Conservation (phyloP, 2,113 vertebrate species). For the Festucalex cinctus region DNA sequence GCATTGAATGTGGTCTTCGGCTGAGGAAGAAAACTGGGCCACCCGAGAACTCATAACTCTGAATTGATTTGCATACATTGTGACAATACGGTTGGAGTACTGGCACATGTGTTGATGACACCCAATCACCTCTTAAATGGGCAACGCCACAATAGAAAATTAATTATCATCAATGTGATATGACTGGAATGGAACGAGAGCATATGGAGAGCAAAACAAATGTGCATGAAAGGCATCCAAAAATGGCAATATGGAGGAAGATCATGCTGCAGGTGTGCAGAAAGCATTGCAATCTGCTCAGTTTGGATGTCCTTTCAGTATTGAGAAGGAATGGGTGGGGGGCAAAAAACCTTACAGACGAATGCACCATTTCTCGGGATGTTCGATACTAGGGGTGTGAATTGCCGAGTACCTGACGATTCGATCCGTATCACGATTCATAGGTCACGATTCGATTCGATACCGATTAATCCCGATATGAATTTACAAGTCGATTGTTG, state of each 20-base stretch:
- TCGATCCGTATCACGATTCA: too few relatives aligned
- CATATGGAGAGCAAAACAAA: not conserved
- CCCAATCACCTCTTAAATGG: not conserved
- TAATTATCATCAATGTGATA: not conserved
- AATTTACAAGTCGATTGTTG: too few relatives aligned
- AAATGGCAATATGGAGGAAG: not conserved
- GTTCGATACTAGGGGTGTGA: too few relatives aligned
- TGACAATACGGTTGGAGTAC: not conserved
- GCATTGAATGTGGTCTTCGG: not conserved
- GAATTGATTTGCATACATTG: conserved; percentile 2
- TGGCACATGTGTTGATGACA: not conserved
- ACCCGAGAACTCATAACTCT: not conserved
- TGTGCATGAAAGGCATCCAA: not conserved
- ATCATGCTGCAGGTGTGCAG: not conserved
- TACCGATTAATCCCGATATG: too few relatives aligned
- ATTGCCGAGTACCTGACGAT: too few relatives aligned
- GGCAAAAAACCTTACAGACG: too few relatives aligned
- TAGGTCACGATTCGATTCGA: too few relatives aligned
- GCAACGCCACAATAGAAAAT: not conserved
- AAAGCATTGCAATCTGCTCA: conserved; percentile 1
- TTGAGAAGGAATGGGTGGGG: too few relatives aligned
- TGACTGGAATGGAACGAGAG: not conserved
- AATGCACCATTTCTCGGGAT: too few relatives aligned
- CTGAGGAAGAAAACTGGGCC: too few relatives aligned
- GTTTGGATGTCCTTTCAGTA: not conserved